phyloP scores from a whole-genome alignment of 2,113 vertebrate genomes.

The Drymodes brunneopygia region DNA sequence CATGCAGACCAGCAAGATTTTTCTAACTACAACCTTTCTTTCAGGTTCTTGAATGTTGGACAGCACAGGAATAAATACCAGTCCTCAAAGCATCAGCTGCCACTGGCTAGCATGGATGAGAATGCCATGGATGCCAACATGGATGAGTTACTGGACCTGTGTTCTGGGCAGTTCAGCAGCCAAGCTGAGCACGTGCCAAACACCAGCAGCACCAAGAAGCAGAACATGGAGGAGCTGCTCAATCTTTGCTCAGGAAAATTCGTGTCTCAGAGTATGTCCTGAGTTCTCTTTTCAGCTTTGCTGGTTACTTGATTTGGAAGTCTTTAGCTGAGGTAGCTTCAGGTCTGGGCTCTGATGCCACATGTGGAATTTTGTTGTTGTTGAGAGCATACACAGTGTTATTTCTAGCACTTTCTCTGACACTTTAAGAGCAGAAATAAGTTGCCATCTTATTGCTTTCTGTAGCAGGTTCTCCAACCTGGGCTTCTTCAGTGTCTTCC shows the following conservation, averaged over 20 bases:
- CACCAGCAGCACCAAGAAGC: constrained; percentile 54
- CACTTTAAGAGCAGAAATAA: background rate
- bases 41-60: constrained; percentile 79
- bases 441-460: background rate
- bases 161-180: constrained; percentile 82
- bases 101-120: constrained; percentile 90
- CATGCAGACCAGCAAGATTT: background rate
- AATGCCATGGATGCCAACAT: constrained; percentile 98
- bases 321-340: background rate
- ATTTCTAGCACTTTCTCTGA: background rate
- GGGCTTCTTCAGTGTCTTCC: constrained; percentile 40
- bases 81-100: constrained; percentile 81
- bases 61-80: constrained; percentile 74
- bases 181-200: constrained; percentile 9
- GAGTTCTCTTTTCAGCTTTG: background rate
- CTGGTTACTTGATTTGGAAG: background rate
- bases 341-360: background rate
- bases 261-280: constrained; percentile 70
- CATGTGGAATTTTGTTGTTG: background rate
- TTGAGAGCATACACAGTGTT: background rate
- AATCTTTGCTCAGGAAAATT: constrained; percentile 90
- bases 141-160: constrained; percentile 90
- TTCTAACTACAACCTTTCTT: background rate
- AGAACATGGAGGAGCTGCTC: constrained; percentile 85
- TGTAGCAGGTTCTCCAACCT: constrained; percentile 57